Conservation (phyloP, 2,113 vertebrate genomes). For the Illadopsis cleaveri region DNA sequence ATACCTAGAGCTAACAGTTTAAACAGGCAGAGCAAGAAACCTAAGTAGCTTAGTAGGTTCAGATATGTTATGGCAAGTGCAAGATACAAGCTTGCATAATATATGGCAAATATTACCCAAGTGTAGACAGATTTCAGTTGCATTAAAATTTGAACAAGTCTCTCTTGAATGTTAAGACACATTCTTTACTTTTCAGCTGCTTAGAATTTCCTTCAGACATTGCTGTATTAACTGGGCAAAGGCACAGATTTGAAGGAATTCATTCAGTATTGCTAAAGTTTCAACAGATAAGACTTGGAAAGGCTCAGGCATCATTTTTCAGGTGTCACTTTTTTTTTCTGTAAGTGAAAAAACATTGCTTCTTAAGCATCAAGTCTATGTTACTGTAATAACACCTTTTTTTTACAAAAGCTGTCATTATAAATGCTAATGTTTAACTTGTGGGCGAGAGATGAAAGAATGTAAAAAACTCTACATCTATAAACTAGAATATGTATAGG, state of each 20-base stretch:
- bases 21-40: neutral
- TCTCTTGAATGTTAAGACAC: neutral
- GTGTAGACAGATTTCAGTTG: neutral
- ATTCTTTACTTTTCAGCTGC: neutral
- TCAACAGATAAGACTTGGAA: neutral
- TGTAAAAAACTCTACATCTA: neutral
- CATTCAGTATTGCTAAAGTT: neutral
- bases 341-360: neutral
- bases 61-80: neutral
- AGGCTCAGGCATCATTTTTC: neutral
- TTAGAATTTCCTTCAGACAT: neutral
- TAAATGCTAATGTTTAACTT: slow-evolving; percentile 28
- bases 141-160: neutral
- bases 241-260: neutral
- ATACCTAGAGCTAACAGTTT: neutral
- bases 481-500: neutral
- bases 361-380: neutral
- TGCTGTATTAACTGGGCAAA: neutral
- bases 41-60: neutral
- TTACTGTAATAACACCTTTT: neutral
- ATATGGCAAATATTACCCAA: neutral
- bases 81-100: neutral
- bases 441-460: neutral
- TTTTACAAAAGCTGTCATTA: neutral
- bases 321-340: neutral